These are phyloP conservation scores for Chlamydotis undulata DNA, from an alignment of 2,113 vertebrate species.

Conservation along the genomic window DNA sequence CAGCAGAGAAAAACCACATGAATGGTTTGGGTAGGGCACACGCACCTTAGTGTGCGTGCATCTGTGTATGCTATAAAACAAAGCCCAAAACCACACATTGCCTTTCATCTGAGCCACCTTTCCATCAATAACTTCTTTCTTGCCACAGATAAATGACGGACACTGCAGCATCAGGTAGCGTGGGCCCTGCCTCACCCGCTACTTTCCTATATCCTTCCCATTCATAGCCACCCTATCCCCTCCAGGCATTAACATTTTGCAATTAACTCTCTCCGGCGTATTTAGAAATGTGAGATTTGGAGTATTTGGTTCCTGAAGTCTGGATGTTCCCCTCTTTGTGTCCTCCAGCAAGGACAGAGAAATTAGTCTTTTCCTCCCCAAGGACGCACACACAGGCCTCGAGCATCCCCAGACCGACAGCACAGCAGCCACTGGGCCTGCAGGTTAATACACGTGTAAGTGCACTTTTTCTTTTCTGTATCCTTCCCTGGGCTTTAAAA, in stretches of 20 bases:
- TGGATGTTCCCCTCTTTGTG: neutral
- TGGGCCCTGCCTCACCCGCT: neutral
- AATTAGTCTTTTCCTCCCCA: neutral
- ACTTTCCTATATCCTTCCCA: neutral
- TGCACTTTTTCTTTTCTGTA: neutral
- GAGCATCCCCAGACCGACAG: neutral
- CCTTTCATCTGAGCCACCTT: constrained; percentile 7
- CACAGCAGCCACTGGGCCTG: neutral
- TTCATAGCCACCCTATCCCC: neutral
- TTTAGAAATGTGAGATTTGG: neutral
- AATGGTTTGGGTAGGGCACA: fast-evolving
- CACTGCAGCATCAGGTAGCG: neutral
- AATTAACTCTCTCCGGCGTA: neutral
- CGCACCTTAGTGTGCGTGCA: neutral
- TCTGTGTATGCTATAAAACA: neutral
- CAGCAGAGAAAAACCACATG: neutral
- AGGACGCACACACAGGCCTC: neutral
- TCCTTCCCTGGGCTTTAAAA: constrained; percentile 23
- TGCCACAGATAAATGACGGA: neutral
- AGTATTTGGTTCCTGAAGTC: neutral
- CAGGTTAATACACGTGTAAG: neutral
- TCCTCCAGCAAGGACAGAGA: neutral
- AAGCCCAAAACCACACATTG: neutral
- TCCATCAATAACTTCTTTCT: neutral
- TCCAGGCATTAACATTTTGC: neutral